These are phyloP conservation scores for Dasysyrphus albostriatus DNA, from an alignment of 2,888 invertebrate genomes.

Conservation along the genomic window DNA sequence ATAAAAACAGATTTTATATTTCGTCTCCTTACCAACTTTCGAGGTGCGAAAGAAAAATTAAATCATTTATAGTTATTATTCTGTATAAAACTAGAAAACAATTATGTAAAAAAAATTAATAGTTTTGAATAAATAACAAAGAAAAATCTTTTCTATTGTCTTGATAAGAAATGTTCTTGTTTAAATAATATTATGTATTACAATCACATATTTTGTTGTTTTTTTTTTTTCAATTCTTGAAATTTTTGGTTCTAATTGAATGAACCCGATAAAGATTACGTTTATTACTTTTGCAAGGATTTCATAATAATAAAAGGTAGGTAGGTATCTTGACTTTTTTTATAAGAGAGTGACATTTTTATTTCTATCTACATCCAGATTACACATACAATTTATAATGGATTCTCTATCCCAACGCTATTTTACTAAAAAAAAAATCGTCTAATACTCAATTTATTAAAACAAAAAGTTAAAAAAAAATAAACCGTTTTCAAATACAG, in stretches of 20 bases:
- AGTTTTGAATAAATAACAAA: slow-evolving; percentile 37
- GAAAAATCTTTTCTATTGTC: slow-evolving; percentile 59
- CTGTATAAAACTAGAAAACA: slow-evolving; percentile 56
- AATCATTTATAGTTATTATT: slow-evolving; percentile 3
- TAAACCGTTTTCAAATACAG: slow-evolving; percentile 41
- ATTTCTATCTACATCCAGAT: slow-evolving; percentile 34
- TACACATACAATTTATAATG: slow-evolving; percentile 32
- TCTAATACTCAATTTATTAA: slow-evolving; percentile 1
- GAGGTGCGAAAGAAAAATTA: slow-evolving; percentile 31
- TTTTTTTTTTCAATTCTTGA: slow-evolving; percentile 45
- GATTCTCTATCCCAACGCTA: slow-evolving; percentile 39
- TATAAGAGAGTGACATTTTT: slow-evolving; percentile 42
- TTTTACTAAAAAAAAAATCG: neutral
- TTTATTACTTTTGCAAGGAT: slow-evolving; percentile 41
- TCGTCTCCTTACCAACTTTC: slow-evolving; percentile 7
- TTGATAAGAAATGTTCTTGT: slow-evolving; percentile 48
- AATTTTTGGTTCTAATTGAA: slow-evolving; percentile 49
- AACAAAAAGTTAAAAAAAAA: slow-evolving; percentile 11
- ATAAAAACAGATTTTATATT: neutral
- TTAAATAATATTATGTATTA: slow-evolving; percentile 28
- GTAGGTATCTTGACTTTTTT: slow-evolving; percentile 43
- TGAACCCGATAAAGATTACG: slow-evolving; percentile 33
- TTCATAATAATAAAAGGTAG: slow-evolving; percentile 32
- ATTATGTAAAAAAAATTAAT: slow-evolving; percentile 18
- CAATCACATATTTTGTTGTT: slow-evolving; percentile 48